Evolutionary conservation across 2,113 vertebrate genomes (phyloP), one percentile per base, ranked within the genome.

Genomic region (Naja naja): DNA sequence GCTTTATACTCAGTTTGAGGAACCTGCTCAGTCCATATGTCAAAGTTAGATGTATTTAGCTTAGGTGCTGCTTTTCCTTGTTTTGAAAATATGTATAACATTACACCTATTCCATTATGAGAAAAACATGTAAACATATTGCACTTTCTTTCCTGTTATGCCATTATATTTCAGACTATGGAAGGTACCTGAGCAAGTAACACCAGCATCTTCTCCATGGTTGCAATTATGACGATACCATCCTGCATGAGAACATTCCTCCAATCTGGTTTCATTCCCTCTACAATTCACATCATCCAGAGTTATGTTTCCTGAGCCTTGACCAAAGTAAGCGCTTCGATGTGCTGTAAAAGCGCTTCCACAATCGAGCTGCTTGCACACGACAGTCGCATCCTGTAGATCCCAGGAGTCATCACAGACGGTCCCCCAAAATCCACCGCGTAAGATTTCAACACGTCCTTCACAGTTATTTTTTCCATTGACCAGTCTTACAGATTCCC

Each of bases 141-240:
- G n/a, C 34, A 81, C 20, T 81, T 74, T 39, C 27, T 14, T 69
- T 69, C 30, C 60, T 69, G 27, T 69, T 74, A 2, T 39, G 2
- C 3, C 8, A 5, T 39, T 74, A 16, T 20, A 39, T 74, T 74
- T 39, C 69, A 81, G 69, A n/a, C n/a, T n/a, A n/a, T n/a, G n/a
- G n/a, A 20, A 81, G 69, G 20, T 92, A 96, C 95, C 96, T 96
- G 95, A 39, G 96, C 98, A 98, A 92, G 97, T 10, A 14, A 92
- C 91, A 81, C 86, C 49, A 74, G 91, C 91, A 74, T 69, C 86
- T 92, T 92, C 91, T 94, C 97, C 98, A 96, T 98, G 98, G 91
- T 97, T 97, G 74, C 98, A 99, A 97, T 98, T 97, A 89, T 98
- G 98, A 4, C 94, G 94, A 90, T 97, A 98, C 97, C 98, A 97